Conservation (phyloP, 2,888 invertebrate species). For the Lomographa bimaculata region DNA sequence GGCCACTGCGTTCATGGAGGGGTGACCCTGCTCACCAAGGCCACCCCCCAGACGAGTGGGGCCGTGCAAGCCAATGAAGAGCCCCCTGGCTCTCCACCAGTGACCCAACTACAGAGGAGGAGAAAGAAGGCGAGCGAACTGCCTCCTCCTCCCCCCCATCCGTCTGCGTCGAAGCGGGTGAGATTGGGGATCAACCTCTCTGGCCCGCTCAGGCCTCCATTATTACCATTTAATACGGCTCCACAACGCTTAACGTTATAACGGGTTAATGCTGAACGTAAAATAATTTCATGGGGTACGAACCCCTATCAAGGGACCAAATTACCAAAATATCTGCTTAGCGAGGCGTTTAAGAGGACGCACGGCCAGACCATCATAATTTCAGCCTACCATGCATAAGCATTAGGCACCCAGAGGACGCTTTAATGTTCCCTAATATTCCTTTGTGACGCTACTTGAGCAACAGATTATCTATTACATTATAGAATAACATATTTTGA, state of each 20-base stretch:
- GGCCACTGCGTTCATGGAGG: too few relatives aligned
- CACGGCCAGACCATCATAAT: conserved; percentile 23
- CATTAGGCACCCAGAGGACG: conserved; percentile 4
- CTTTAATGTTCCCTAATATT: conserved; percentile 4
- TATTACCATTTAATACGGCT: conserved; percentile 14
- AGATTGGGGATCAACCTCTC: too few relatives aligned
- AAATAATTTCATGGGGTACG: conserved; percentile 29
- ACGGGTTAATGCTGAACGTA: conserved; percentile 24
- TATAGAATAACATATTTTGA: too few relatives aligned
- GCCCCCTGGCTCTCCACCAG: too few relatives aligned
- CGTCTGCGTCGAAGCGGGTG: too few relatives aligned
- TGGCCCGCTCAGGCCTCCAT: too few relatives aligned
- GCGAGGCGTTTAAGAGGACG: conserved; percentile 21
- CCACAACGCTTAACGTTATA: conserved; percentile 7
- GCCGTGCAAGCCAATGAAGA: too few relatives aligned
- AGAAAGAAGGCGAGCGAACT: too few relatives aligned
- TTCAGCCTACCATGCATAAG: conserved; percentile 14
- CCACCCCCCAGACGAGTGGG: too few relatives aligned
- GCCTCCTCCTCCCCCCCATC: too few relatives aligned
- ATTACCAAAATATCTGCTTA: conserved; percentile 31
- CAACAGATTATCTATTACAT: background rate
- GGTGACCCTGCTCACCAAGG: too few relatives aligned
- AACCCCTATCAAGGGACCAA: conserved; percentile 30
- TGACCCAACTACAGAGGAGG: too few relatives aligned
- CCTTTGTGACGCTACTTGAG: conserved; percentile 3